Percentiles rank a stretch among this genome's conserved stretches.
These are phyloP conservation scores for Diplolepis rosae DNA, from an alignment of 2,888 invertebrate genomes.

Conservation along the genomic window DNA sequence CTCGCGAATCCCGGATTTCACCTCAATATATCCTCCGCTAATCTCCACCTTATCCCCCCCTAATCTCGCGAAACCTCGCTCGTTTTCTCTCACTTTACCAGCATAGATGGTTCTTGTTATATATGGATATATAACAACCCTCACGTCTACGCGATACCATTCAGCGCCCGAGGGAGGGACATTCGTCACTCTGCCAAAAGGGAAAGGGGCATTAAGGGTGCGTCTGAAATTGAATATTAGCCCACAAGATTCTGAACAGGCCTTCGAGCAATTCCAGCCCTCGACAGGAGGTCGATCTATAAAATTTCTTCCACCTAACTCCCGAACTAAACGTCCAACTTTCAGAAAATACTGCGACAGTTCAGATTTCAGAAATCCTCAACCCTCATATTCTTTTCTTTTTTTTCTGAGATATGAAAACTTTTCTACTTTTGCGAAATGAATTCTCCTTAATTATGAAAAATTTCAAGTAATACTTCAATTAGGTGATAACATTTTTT, in stretches of 20 bases:
- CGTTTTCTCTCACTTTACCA: not conserved
- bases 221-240: constrained; percentile 24
- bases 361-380: not conserved
- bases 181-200: constrained; percentile 12
- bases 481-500: not conserved
- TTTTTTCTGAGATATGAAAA: not conserved
- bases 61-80: constrained; percentile 46
- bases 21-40: constrained; percentile 43
- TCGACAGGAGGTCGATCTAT: constrained; percentile 1
- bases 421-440: constrained; percentile 2
- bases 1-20: constrained; percentile 55
- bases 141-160: not conserved
- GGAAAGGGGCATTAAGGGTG: not conserved
- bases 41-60: constrained; percentile 48
- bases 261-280: not conserved
- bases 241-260: constrained; percentile 9
- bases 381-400: not conserved
- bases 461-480: not conserved
- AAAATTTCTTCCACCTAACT: not conserved
- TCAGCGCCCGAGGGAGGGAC: not conserved
- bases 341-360: not conserved
- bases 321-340: not conserved
- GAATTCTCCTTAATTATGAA: not conserved
- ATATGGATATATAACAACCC: not conserved
- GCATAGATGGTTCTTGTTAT: not conserved